Percentiles rank a stretch among this genome's conserved stretches.
Conservation (phyloP, 2,113 vertebrate genomes). For the Ophiodon elongatus region DNA sequence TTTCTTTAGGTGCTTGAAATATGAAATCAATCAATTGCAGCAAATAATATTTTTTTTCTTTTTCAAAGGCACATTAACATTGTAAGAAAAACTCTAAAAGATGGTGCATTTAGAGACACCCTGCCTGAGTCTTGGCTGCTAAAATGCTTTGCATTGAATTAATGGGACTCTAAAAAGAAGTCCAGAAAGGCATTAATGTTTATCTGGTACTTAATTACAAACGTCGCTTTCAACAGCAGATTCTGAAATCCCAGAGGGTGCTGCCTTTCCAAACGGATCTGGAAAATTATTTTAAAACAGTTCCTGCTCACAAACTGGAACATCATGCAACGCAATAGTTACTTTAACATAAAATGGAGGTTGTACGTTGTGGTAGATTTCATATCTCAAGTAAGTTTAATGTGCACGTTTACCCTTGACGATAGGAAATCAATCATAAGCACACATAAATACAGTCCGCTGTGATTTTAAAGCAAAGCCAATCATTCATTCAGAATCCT, state of each 20-base stretch:
- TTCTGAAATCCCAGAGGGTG: neutral
- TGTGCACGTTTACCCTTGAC: neutral
- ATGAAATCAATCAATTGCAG: neutral
- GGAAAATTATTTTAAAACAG: neutral
- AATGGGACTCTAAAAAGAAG: neutral
- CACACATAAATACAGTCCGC: neutral
- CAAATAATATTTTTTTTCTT: neutral
- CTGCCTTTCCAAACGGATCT: neutral
- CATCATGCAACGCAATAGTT: neutral
- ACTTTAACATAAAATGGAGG: neutral
- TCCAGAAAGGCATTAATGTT: neutral
- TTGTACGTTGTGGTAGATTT: neutral
- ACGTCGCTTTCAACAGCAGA: neutral
- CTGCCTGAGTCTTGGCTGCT: neutral
- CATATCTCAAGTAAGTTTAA: neutral
- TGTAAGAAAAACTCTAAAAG: neutral
- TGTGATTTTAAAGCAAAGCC: neutral
- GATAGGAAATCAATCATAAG: neutral
- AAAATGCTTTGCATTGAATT: neutral
- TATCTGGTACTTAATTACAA: neutral
- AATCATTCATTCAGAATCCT: neutral
- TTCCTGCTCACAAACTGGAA: constrained; percentile 6
- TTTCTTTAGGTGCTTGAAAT: neutral
- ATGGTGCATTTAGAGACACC: constrained; percentile 19
- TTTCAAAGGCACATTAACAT: neutral